Evolutionary conservation across 2,888 invertebrate genomes (phyloP).

Genomic region (Diloba caeruleocephala): DNA sequence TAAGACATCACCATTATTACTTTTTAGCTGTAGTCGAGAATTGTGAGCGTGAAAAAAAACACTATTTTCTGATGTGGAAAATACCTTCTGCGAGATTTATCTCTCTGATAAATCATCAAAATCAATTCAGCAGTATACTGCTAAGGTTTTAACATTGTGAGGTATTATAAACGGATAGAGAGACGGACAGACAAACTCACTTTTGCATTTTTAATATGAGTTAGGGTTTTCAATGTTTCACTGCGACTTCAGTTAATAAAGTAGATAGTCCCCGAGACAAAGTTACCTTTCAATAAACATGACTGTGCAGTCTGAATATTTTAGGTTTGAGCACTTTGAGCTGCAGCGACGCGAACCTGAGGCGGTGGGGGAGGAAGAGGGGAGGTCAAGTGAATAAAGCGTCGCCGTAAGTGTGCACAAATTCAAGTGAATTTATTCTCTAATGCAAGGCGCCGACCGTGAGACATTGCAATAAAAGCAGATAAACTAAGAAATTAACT

Average conservation of each 20-base stretch:
- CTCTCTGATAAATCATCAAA: no score
- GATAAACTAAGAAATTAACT: no score
- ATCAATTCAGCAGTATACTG: no score
- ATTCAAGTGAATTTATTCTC: constrained; percentile 55
- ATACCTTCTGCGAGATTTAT: no score
- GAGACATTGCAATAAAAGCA: constrained; percentile 7
- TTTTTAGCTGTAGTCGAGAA: no score
- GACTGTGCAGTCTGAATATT: constrained; percentile 49
- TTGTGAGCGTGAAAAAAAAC: no score
- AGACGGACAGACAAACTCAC: no score
- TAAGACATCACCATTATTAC: no score
- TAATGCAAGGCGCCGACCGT: constrained; percentile 39
- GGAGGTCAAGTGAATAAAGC: constrained; percentile 56
- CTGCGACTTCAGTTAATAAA: constrained; percentile 27
- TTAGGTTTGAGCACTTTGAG: constrained; percentile 37
- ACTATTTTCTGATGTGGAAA: no score
- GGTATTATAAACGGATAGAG: no score
- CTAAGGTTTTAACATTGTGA: no score
- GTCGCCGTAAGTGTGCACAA: constrained; percentile 51
- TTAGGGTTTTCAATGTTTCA: neutral
- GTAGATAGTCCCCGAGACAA: constrained; percentile 38
- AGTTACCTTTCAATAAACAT: constrained; percentile 55
- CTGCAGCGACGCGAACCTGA: constrained; percentile 26
- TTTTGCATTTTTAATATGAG: no score
- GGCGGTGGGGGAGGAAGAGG: neutral